Evolutionary conservation across 92 coral and sea anemone genomes (phyloP), one percentile per base, ranked within the genome.

Genomic region (Micromussa lordhowensis): DNA sequence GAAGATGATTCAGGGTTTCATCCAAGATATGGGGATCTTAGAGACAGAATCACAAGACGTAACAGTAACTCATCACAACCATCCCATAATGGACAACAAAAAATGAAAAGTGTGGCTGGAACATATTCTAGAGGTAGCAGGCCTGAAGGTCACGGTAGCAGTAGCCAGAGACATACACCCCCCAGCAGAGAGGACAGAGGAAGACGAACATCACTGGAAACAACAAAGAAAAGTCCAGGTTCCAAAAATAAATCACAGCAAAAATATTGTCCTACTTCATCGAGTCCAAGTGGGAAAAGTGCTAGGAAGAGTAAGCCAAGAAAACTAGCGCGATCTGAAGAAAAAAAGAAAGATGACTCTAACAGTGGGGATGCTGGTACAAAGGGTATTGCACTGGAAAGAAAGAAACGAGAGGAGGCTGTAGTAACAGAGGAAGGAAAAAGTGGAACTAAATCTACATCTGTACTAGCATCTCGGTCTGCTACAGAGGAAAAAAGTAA

Each of bases 291-390:
- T 49, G 89, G 83, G 22, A 86, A 66, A 88, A 88, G 77, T 82
- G 19, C 74, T 57, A 84, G 94, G 82, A 91, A 91, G 22, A 78
- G 94, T 38, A 84, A 83, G 48, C 94, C 94, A n/a, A 86, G 87
- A 2, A 91, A 88, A 79, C 86, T 83, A 5, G 32, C 82, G 21
- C 51, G 89, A 63, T 54, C 83, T 58, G 81, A 38, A 22, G 91
- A 87, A 31, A 83, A 88, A 59, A 76, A 73, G 70, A 80, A 35
- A 83, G 72, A 63, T 59, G 86, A 14, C 30, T 22, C 2, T 24
- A 44, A 30, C 38, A 54, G 40, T 48, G 44, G 31, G 26, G 86
- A 66, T 75, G 26, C 34, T 44, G 63, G 6, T 19, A 49, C 77
- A 63, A 24, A 61, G 54, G 61, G 18, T n/a, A 26, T 36, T 22